Percentiles rank a stretch among this genome's conserved stretches.
Evolutionary conservation across 2,888 invertebrate genomes (phyloP).

Genomic region (Drosophila flavopinicola): DNA sequence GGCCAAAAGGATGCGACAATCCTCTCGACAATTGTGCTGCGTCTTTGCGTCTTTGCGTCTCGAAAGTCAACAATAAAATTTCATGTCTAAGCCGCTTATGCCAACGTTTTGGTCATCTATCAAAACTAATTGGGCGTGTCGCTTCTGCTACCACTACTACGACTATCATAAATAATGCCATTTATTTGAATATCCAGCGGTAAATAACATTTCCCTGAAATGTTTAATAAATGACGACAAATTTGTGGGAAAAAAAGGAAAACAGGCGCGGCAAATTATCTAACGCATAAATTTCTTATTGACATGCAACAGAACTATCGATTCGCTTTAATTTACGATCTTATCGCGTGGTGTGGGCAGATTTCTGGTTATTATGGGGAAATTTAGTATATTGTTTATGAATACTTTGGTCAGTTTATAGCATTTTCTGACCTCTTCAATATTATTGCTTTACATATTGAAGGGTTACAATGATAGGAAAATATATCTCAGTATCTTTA

Average conservation of each 20-base stretch:
- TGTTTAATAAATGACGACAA: constrained; percentile 41
- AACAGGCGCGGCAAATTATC: constrained; percentile 31
- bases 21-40: not conserved
- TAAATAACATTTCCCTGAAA: constrained; percentile 20
- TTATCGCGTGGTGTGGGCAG: not conserved
- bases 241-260: constrained; percentile 5
- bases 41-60: constrained; percentile 4
- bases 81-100: constrained; percentile 52
- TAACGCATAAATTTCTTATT: constrained; percentile 18
- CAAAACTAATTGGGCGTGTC: constrained; percentile 70
- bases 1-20: constrained; percentile 29
- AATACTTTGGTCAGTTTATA: not conserved
- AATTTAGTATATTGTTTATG: not conserved
- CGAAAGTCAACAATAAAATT: constrained; percentile 52
- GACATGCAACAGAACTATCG: constrained; percentile 30
- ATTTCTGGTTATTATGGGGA: no score
- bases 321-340: constrained; percentile 27
- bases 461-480: not conserved
- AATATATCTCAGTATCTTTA: no score
- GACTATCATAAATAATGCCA: constrained; percentile 52
- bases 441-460: no score
- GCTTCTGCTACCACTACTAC: not conserved
- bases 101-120: constrained; percentile 36
- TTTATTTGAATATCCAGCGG: constrained; percentile 41
- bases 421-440: no score